These are phyloP conservation scores for Chaetodon trifascialis DNA, from an alignment of 2,113 vertebrate species.

Conservation along the genomic window DNA sequence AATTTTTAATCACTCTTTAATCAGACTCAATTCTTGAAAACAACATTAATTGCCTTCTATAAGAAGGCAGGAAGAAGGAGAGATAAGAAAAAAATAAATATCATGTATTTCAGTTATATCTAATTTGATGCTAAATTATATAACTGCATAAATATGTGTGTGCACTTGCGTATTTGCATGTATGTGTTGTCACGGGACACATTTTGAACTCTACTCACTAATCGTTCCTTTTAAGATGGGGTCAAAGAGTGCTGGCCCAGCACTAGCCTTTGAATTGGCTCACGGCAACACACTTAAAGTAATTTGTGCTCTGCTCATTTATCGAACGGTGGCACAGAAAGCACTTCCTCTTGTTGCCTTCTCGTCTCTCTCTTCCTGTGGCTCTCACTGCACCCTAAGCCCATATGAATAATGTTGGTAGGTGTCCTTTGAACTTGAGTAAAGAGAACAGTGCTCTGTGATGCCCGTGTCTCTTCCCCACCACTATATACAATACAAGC, in stretches of 20 bases:
- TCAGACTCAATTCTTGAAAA: not conserved
- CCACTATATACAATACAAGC: not conserved
- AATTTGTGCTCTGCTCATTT: constrained; percentile 65
- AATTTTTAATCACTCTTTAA: not conserved
- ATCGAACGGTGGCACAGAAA: constrained; percentile 49
- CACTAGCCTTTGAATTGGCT: constrained; percentile 57
- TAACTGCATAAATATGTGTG: not conserved
- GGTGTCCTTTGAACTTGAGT: constrained; percentile 48
- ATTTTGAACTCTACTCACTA: constrained; percentile 30
- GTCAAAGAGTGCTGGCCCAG: constrained; percentile 60
- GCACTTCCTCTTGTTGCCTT: constrained; percentile 24
- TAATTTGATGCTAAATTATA: not conserved
- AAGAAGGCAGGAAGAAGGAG: not conserved
- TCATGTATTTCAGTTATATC: not conserved
- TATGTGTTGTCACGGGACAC: constrained; percentile 15
- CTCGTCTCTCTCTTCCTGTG: not conserved
- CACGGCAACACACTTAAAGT: constrained; percentile 54
- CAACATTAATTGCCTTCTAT: not conserved
- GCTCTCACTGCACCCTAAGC: constrained; percentile 14
- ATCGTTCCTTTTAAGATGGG: constrained; percentile 50
- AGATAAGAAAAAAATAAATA: not conserved
- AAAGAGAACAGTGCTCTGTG: constrained; percentile 25
- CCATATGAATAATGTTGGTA: constrained; percentile 37
- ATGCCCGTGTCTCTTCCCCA: not conserved
- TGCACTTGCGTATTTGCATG: not conserved